Percentiles rank a stretch among this genome's conserved stretches.
These are phyloP conservation scores for Drosophila kepulauana DNA, from an alignment of 1,140 invertebrate genomes.

Conservation along the genomic window DNA sequence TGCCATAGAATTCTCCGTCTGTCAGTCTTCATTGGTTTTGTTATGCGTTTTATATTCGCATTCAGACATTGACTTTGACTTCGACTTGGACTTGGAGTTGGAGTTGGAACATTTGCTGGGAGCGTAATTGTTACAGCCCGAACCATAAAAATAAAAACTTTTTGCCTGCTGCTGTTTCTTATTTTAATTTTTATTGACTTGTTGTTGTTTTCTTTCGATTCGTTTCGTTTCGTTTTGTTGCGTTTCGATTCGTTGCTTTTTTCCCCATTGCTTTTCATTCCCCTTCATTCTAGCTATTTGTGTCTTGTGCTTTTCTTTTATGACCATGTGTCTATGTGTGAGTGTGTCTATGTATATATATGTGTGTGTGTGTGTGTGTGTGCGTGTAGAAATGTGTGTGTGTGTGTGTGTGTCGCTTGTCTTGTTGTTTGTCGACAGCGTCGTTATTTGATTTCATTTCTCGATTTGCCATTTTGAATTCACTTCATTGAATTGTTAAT, in stretches of 20 bases:
- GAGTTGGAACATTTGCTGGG: not conserved
- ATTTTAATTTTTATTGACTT: conserved; percentile 76
- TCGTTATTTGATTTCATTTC: conserved; percentile 68
- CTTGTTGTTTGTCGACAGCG: conserved; percentile 36
- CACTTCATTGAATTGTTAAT: conserved; percentile 82
- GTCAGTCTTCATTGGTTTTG: conserved; percentile 28
- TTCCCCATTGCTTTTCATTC: not conserved
- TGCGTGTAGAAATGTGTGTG: conserved; percentile 11
- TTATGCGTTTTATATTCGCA: conserved; percentile 24
- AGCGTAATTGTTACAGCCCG: conserved; percentile 61
- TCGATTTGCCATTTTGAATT: conserved; percentile 78
- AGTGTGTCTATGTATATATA: conserved; percentile 28
- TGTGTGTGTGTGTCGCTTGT: conserved; percentile 31
- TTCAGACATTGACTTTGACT: not conserved
- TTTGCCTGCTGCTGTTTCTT: conserved; percentile 63
- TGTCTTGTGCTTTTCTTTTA: conserved; percentile 53
- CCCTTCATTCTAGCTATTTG: conserved; percentile 24
- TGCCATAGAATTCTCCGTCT: not conserved
- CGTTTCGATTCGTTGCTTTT: conserved; percentile 24
- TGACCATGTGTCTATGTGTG: conserved; percentile 22
- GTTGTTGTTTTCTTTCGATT: conserved; percentile 43
- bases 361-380: conserved; percentile 26
- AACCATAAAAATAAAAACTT: conserved; percentile 60
- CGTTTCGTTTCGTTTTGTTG: not conserved
- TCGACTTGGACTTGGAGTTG: no score